Conservation (phyloP, 1,140 invertebrate species). For the Sarcophaga peregrina region DNA sequence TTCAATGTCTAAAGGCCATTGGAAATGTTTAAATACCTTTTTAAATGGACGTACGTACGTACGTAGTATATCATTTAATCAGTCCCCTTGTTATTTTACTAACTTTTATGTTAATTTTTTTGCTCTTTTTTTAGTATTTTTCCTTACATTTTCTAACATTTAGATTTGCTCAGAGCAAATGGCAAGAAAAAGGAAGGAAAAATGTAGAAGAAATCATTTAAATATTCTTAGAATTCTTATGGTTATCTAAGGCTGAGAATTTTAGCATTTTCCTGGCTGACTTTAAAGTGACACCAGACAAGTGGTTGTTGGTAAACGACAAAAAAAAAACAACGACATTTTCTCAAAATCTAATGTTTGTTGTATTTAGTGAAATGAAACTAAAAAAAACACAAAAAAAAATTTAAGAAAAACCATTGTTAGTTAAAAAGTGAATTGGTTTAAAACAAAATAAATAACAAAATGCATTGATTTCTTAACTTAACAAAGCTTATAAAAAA, state of each 20-base stretch:
- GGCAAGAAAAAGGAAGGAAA: not conserved
- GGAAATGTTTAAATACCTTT: no score
- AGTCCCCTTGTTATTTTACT: not conserved
- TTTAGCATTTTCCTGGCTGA: not conserved
- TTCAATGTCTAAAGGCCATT: not conserved
- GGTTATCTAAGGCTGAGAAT: not conserved
- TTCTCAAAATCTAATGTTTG: not conserved
- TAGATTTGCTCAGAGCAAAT: not conserved
- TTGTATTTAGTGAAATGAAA: not conserved
- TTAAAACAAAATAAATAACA: not conserved
- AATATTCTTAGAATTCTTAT: slow-evolving; percentile 11
- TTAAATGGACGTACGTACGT: no score
- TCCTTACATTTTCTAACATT: not conserved
- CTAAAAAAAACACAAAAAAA: no score
- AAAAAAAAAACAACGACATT: not conserved
- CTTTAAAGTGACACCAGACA: not conserved
- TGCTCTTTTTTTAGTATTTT: not conserved
- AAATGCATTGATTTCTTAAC: not conserved
- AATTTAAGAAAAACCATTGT: not conserved
- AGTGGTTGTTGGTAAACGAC: not conserved
- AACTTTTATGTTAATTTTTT: slow-evolving; percentile 8
- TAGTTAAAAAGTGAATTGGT: slow-evolving; percentile 15
- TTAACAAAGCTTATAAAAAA: not conserved
- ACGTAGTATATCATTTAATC: not conserved
- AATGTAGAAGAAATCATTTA: not conserved